Evolutionary conservation across 2,113 vertebrate species (phyloP).

Genomic region (Panthera tigris): DNA sequence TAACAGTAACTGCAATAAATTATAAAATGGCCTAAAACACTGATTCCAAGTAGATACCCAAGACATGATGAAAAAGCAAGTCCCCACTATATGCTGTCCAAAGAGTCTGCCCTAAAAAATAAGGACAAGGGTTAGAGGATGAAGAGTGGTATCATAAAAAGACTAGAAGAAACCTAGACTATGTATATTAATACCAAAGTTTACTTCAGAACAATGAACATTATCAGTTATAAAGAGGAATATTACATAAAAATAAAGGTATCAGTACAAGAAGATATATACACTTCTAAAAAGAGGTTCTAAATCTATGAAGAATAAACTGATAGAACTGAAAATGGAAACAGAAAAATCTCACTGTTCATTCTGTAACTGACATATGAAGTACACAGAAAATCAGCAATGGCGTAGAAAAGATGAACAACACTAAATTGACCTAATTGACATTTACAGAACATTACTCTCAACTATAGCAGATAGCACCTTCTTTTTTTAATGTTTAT

Average conservation of each 20-base stretch:
- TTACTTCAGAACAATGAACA: background rate
- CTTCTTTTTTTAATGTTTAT: too few species aligned
- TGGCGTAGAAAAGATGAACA: background rate
- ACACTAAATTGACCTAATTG: background rate
- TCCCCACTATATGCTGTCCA: background rate
- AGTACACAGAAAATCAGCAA: background rate
- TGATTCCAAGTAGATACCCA: background rate
- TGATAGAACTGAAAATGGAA: background rate
- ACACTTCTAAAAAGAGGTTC: background rate
- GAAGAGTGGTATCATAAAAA: background rate
- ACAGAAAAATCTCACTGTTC: background rate
- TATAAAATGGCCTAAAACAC: background rate
- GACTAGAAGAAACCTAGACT: background rate
- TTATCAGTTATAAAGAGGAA: background rate
- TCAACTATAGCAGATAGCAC: background rate
- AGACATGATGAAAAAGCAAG: background rate
- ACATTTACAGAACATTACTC: background rate
- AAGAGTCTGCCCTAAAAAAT: background rate
- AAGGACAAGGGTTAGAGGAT: background rate
- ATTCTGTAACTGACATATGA: background rate
- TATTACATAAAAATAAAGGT: background rate
- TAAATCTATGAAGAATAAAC: background rate
- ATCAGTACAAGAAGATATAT: background rate
- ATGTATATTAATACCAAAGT: background rate
- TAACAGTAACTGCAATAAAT: background rate